Evolutionary conservation across 2,113 vertebrate species (phyloP).

Genomic region (Hydrochoerus hydrochaeris): DNA sequence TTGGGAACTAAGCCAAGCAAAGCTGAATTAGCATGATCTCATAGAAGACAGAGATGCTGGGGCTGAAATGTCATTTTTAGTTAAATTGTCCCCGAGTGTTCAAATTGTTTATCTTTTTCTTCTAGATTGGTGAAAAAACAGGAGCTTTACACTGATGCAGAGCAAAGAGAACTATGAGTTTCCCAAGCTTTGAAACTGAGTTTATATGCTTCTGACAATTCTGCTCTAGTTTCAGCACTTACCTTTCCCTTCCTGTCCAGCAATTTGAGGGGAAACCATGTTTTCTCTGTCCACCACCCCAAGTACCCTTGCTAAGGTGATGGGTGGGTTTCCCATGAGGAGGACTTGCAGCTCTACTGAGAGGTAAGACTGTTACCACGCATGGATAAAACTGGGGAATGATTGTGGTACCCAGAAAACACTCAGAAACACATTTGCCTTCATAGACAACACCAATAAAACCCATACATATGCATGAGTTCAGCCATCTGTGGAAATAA

Average conservation of each 20-base stretch:
- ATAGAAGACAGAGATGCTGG: not conserved
- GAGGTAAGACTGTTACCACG: not conserved
- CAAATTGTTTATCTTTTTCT: not conserved
- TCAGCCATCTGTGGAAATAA: constrained; percentile 66
- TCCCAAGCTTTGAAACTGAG: not conserved
- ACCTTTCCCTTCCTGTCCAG: not conserved
- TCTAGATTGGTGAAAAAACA: not conserved
- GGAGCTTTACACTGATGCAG: not conserved
- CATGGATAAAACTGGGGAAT: not conserved
- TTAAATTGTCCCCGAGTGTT: not conserved
- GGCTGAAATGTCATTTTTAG: not conserved
- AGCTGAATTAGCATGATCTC: not conserved
- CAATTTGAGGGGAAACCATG: not conserved
- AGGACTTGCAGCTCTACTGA: not conserved
- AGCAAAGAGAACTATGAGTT: constrained; percentile 3
- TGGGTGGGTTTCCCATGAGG: not conserved
- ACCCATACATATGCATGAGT: constrained; percentile 1
- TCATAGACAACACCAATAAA: not conserved
- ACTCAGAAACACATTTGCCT: not conserved
- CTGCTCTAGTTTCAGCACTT: not conserved
- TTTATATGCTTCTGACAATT: not conserved
- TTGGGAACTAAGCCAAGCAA: not conserved
- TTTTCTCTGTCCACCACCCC: not conserved
- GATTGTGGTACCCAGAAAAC: not conserved
- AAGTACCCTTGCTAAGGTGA: not conserved